These are phyloP conservation scores for Synergus laeviventris DNA, from an alignment of 2,888 invertebrate genomes.

Conservation along the genomic window DNA sequence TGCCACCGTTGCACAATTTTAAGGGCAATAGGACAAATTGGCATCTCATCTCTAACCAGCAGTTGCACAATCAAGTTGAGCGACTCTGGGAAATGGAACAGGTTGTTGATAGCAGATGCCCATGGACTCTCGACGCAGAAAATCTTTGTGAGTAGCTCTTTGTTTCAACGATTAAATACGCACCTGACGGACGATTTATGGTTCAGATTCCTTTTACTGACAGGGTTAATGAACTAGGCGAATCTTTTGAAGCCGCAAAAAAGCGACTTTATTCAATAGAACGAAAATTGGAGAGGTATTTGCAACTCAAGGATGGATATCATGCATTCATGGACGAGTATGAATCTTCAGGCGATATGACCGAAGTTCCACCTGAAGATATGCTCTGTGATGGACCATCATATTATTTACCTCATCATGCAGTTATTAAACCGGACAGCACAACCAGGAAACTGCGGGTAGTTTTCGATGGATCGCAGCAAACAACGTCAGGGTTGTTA, in stretches of 20 bases:
- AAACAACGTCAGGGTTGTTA: background rate
- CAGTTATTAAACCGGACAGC: too few relatives aligned
- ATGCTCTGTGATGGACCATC: background rate
- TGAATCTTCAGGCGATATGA: background rate
- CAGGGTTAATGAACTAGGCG: background rate
- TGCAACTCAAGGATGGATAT: background rate
- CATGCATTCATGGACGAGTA: background rate
- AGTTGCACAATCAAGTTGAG: background rate
- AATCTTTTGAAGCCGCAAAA: background rate
- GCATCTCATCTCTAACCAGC: background rate
- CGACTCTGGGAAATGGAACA: background rate
- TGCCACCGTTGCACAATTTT: background rate
- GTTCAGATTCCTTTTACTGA: background rate
- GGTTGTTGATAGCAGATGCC: background rate
- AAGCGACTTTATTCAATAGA: background rate
- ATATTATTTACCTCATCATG: background rate
- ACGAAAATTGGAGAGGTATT: background rate
- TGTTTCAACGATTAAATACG: background rate
- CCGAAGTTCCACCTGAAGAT: too few relatives aligned
- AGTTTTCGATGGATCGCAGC: background rate
- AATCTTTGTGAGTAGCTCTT: background rate
- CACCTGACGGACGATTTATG: background rate
- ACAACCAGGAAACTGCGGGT: background rate
- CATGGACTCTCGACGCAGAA: background rate
- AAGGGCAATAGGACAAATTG: background rate